Conservation (phyloP, 2,113 vertebrate species). For the Scolopax mira region DNA sequence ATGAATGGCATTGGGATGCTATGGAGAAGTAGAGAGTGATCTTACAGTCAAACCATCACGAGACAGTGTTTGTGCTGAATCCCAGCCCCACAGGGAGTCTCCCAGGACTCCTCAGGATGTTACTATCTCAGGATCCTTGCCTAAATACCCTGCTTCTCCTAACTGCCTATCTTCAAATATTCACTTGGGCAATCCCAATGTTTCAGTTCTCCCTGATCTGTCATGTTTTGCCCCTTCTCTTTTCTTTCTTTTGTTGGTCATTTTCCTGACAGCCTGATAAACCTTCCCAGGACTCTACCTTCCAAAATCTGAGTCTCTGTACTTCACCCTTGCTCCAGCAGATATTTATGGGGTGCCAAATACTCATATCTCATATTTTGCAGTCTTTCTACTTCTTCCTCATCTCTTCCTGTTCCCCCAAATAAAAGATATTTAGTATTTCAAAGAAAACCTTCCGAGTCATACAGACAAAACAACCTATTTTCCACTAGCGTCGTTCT, state of each 20-base stretch:
- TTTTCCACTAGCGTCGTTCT: background rate
- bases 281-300: background rate
- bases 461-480: background rate
- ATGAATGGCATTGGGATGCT: too few species aligned
- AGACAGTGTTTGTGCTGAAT: background rate
- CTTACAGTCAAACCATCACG: background rate
- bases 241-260: background rate
- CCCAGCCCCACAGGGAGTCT: background rate
- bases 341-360: background rate
- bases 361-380: background rate
- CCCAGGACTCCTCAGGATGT: background rate
- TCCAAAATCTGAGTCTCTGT: background rate
- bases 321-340: background rate
- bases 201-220: background rate
- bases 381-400: background rate
- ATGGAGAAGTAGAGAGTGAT: background rate
- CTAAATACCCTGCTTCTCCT: background rate
- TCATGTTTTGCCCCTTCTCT: background rate
- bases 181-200: background rate
- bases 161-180: background rate
- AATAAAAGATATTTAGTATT: background rate
- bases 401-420: background rate
- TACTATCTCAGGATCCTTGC: background rate
- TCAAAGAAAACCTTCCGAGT: conserved; percentile 2
- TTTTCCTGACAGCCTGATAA: background rate